These are phyloP conservation scores for Bothrops jararaca DNA, from an alignment of 2,113 vertebrate species.

Conservation along the genomic window DNA sequence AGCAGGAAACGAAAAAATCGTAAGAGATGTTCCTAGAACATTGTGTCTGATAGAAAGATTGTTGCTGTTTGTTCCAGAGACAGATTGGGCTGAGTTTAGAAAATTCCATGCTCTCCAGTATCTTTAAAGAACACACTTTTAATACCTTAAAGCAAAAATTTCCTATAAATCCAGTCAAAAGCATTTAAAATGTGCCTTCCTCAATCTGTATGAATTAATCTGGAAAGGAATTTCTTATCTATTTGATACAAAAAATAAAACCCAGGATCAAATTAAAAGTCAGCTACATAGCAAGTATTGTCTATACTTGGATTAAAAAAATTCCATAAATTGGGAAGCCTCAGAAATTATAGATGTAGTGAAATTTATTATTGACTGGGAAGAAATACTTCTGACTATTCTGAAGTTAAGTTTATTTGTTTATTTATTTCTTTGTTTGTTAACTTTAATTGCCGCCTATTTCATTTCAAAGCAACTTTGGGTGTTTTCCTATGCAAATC, in stretches of 20 bases:
- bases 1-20: background rate
- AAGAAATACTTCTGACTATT: background rate
- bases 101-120: background rate
- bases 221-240: background rate
- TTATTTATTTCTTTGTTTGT: background rate
- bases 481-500: background rate
- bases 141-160: background rate
- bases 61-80: background rate
- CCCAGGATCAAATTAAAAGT: background rate
- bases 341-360: background rate
- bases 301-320: background rate
- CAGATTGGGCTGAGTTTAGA: background rate
- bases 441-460: background rate
- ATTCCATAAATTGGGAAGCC: background rate
- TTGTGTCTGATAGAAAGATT: background rate
- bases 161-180: background rate
- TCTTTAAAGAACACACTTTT: background rate
- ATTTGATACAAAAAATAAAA: background rate
- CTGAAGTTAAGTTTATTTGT: background rate
- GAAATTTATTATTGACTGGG: background rate
- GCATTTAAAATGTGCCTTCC: background rate
- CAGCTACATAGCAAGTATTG: background rate
- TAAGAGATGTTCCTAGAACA: too few species aligned
- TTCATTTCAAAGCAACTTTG: background rate
- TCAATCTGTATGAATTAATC: background rate